These are phyloP conservation scores for Pararge aegeria DNA, from an alignment of 1,140 invertebrate species.

Conservation along the genomic window DNA sequence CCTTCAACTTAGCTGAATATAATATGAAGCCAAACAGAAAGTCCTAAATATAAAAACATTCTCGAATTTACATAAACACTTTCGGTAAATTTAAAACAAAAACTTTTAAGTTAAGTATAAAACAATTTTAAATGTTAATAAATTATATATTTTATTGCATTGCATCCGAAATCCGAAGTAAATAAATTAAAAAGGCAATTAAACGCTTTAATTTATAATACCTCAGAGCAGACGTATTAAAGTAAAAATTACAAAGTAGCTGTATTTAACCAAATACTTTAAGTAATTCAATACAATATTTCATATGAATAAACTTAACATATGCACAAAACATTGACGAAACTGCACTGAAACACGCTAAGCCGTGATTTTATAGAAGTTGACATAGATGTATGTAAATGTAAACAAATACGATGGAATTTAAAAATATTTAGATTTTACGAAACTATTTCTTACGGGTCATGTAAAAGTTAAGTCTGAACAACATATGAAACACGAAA, in stretches of 20 bases:
- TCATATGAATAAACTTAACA: background rate
- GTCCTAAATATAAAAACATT: background rate
- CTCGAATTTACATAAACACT: background rate
- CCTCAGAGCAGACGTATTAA: background rate
- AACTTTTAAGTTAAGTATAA: background rate
- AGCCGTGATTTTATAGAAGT: background rate
- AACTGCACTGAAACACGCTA: background rate
- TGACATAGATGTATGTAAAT: slow-evolving; percentile 1
- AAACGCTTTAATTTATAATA: background rate
- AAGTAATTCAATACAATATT: background rate
- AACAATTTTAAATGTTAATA: background rate
- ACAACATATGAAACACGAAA: no score
- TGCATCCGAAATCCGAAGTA: background rate
- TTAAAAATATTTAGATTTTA: background rate
- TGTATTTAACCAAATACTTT: no score
- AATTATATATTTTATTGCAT: background rate
- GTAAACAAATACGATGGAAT: background rate
- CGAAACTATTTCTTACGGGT: no score
- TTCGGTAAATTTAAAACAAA: background rate
- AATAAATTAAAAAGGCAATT: slow-evolving; percentile 1
- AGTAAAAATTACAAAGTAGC: background rate
- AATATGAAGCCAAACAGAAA: background rate
- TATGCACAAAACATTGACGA: background rate
- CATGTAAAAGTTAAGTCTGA: no score
- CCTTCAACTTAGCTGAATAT: no score